phyloP scores from a whole-genome alignment of 2,888 invertebrate genomes.

The Apomyelois bistriatella region DNA sequence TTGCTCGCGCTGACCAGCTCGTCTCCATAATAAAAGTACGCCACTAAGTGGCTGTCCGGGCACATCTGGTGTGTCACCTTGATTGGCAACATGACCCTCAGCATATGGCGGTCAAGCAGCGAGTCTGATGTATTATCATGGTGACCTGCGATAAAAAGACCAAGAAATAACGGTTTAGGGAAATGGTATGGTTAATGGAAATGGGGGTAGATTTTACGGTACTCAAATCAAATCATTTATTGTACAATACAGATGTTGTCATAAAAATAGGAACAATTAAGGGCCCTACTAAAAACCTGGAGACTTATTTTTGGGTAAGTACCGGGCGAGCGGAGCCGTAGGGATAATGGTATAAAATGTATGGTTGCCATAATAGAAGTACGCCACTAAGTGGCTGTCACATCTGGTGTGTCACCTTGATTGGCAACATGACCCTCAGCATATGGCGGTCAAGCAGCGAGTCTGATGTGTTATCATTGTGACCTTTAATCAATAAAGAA shows the following conservation, averaged over 20 bases:
- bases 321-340: too few relatives aligned
- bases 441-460: slow-evolving; percentile 49
- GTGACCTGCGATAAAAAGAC: too few relatives aligned
- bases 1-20: slow-evolving; percentile 79
- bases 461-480: slow-evolving; percentile 30
- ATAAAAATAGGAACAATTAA: too few relatives aligned
- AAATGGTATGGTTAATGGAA: neutral
- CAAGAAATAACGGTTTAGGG: too few relatives aligned
- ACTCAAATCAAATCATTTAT: too few relatives aligned
- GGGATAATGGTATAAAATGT: too few relatives aligned
- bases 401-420: slow-evolving; percentile 71
- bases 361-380: slow-evolving; percentile 77
- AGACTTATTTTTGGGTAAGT: too few relatives aligned
- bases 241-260: too few relatives aligned
- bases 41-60: slow-evolving; percentile 71
- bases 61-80: slow-evolving; percentile 74
- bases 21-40: slow-evolving; percentile 78
- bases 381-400: slow-evolving; percentile 77
- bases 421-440: slow-evolving; percentile 57
- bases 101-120: slow-evolving; percentile 46
- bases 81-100: slow-evolving; percentile 62
- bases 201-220: too few relatives aligned
- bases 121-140: slow-evolving; percentile 34
- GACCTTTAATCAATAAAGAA: too few relatives aligned
- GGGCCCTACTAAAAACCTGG: too few relatives aligned